These are phyloP conservation scores for Rosalia funebris DNA, from an alignment of 2,888 invertebrate genomes.

Conservation along the genomic window DNA sequence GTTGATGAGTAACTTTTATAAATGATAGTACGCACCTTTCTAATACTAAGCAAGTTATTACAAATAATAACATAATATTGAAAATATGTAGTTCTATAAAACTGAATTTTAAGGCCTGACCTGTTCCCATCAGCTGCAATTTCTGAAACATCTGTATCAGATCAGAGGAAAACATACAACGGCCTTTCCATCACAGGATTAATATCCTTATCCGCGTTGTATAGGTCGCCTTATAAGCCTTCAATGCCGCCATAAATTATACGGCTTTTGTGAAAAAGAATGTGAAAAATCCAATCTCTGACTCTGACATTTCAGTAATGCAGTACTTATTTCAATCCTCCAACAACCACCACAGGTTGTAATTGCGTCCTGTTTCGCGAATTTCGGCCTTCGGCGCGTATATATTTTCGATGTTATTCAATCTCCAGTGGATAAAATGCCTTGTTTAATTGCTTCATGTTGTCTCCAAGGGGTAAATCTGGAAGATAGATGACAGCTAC, in stretches of 20 bases:
- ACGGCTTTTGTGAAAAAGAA: slow-evolving; percentile 22
- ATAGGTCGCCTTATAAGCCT: not conserved
- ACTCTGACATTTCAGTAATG: slow-evolving; percentile 32
- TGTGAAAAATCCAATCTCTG: slow-evolving; percentile 36
- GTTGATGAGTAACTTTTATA: no score
- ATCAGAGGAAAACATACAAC: no score
- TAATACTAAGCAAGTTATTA: no score
- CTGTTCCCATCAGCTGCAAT: no score
- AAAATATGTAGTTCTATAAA: no score
- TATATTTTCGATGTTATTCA: slow-evolving; percentile 10
- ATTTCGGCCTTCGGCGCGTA: slow-evolving; percentile 1
- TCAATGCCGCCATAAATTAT: slow-evolving; percentile 10
- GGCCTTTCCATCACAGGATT: no score
- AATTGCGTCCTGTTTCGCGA: slow-evolving; percentile 23
- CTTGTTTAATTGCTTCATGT: slow-evolving; percentile 17
- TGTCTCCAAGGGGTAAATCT: slow-evolving; percentile 10
- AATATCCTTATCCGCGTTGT: not conserved
- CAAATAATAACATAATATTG: no score
- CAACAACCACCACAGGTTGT: slow-evolving; percentile 20
- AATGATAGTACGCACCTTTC: no score
- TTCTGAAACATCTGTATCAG: no score
- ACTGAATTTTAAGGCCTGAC: no score
- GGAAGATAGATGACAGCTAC: slow-evolving; percentile 13
- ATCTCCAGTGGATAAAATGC: slow-evolving; percentile 14
- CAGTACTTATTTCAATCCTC: slow-evolving; percentile 34